Percentiles rank a stretch among this genome's conserved stretches.
phyloP scores from a whole-genome alignment of 2,113 vertebrate genomes.

The Todiramphus saurophagus region DNA sequence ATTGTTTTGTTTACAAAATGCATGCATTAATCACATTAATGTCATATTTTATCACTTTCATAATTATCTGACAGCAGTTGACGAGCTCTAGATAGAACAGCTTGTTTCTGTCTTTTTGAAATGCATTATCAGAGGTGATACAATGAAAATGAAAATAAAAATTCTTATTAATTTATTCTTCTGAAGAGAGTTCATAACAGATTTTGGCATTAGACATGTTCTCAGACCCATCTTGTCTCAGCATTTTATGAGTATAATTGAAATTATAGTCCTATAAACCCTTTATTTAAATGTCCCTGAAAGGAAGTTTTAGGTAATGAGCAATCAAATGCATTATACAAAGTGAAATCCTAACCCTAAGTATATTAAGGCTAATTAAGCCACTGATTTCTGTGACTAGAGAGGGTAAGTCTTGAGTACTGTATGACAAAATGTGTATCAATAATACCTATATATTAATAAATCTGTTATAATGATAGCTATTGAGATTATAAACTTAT shows the following conservation, averaged over 20 bases:
- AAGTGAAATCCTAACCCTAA: not conserved
- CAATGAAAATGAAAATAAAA: not conserved
- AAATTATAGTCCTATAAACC: not conserved
- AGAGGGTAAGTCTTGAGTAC: not conserved
- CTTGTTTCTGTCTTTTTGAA: not conserved
- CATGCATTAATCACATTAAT: constrained; percentile 79
- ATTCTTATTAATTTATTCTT: not conserved
- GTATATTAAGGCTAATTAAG: not conserved
- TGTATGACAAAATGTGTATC: not conserved
- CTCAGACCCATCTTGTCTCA: not conserved
- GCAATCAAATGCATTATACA: not conserved
- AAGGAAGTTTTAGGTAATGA: not conserved
- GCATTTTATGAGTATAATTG: not conserved
- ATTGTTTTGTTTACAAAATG: constrained; percentile 81
- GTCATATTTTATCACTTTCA: constrained; percentile 59
- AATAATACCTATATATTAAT: not conserved
- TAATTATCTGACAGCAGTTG: constrained; percentile 21
- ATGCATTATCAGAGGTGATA: not conserved
- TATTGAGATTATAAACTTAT: not conserved
- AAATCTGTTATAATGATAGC: not conserved
- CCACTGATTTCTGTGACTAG: not conserved
- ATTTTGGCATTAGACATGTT: not conserved
- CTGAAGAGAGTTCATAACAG: not conserved
- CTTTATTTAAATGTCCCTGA: not conserved
- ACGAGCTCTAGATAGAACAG: not conserved